phyloP scores from a whole-genome alignment of 2,888 invertebrate genomes.

The Monoplex corrugatus region DNA sequence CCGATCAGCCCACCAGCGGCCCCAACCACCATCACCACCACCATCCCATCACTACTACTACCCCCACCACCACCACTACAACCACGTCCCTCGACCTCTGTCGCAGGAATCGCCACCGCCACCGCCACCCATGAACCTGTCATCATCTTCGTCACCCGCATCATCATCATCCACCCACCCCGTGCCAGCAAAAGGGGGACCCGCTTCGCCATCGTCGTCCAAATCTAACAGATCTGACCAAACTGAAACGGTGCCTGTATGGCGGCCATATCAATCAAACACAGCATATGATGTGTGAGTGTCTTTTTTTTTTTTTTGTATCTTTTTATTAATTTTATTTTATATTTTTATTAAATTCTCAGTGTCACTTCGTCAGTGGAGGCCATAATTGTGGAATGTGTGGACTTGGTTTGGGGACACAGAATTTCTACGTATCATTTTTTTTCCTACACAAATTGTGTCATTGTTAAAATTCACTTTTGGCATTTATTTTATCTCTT shows the following conservation, averaged over 20 bases:
- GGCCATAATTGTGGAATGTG: no score
- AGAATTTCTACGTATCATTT: no score
- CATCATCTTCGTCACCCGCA: not conserved
- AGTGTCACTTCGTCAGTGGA: no score
- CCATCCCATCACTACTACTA: not conserved
- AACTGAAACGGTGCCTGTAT: slow-evolving; percentile 64
- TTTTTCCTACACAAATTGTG: no score
- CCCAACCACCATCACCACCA: not conserved
- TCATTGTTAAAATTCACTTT: no score
- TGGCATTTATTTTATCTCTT: no score
- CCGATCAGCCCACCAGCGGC: not conserved
- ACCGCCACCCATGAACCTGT: not conserved
- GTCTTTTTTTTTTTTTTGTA: no score
- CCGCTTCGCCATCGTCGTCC: not conserved
- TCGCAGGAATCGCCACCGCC: not conserved
- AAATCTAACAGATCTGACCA: slow-evolving; percentile 54
- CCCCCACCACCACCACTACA: not conserved
- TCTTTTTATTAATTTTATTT: no score
- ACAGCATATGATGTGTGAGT: not conserved
- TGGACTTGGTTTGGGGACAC: no score
- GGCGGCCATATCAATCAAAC: slow-evolving; percentile 71
- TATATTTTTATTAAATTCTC: no score
- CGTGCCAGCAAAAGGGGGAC: no score
- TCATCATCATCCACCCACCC: not conserved
- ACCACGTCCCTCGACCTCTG: not conserved